phyloP scores from a whole-genome alignment of 2,888 invertebrate species.

The Dryocosmus kuriphilus region DNA sequence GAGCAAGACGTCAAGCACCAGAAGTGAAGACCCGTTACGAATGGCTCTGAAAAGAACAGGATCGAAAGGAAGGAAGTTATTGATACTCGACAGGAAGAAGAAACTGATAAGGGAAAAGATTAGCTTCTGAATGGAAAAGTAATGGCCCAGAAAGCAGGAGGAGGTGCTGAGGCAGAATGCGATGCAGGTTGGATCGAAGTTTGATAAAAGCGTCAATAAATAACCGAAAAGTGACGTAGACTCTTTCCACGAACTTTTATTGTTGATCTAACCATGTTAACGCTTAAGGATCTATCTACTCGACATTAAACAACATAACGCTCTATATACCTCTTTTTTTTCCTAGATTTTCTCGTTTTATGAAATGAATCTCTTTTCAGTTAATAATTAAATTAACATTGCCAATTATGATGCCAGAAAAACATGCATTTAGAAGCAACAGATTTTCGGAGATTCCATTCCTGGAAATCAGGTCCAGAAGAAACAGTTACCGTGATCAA shows the following conservation, averaged over 20 bases:
- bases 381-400: too few species aligned
- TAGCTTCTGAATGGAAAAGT: slow-evolving; percentile 27
- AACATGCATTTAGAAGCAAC: background rate
- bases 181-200: slow-evolving; percentile 28
- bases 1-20: background rate
- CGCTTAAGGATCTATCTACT: slow-evolving; percentile 16
- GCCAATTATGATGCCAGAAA: too few species aligned
- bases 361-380: too few species aligned
- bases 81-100: slow-evolving; percentile 36
- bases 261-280: slow-evolving; percentile 34
- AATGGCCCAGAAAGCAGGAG: slow-evolving; percentile 29
- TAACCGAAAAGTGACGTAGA: slow-evolving; percentile 28
- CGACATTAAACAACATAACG: slow-evolving; percentile 16
- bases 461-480: background rate
- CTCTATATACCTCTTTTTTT: background rate
- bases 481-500: background rate
- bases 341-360: too few species aligned
- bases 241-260: slow-evolving; percentile 28
- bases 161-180: slow-evolving; percentile 2
- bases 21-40: background rate
- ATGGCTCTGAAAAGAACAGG: slow-evolving; percentile 12
- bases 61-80: slow-evolving; percentile 34
- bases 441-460: background rate
- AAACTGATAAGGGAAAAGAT: slow-evolving; percentile 34
- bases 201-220: slow-evolving; percentile 38